Evolutionary conservation across 2,888 invertebrate species (phyloP).

Genomic region (Leucozona laternaria): DNA sequence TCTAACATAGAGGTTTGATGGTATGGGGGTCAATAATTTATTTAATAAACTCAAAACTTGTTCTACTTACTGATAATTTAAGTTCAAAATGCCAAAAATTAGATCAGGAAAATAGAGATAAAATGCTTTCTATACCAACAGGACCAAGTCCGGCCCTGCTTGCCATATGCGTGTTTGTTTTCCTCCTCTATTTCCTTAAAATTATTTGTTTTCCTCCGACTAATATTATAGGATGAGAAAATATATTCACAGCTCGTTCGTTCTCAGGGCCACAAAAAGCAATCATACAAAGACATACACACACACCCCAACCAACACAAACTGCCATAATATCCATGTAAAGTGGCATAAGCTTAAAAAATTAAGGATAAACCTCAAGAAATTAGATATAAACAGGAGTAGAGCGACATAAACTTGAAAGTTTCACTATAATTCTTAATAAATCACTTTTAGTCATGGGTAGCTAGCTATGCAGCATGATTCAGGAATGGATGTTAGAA

Average conservation of each 20-base stretch:
- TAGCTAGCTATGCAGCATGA: background rate
- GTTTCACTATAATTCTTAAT: slow-evolving; percentile 73
- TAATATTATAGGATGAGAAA: slow-evolving; percentile 19
- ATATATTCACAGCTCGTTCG: slow-evolving; percentile 38
- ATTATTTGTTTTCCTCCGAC: slow-evolving; percentile 56
- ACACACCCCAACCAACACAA: background rate
- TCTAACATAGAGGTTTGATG: too few relatives aligned
- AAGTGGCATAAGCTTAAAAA: slow-evolving; percentile 56
- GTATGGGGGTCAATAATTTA: too few relatives aligned
- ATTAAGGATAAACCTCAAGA: slow-evolving; percentile 69
- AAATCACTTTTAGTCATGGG: slow-evolving; percentile 69
- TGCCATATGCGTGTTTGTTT: slow-evolving; percentile 24
- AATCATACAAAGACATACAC: slow-evolving; percentile 1
- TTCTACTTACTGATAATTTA: too few relatives aligned
- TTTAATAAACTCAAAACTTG: too few relatives aligned
- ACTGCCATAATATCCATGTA: slow-evolving; percentile 9
- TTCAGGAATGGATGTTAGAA: background rate
- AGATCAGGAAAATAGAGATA: background rate
- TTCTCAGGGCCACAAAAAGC: slow-evolving; percentile 21
- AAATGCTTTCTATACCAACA: background rate
- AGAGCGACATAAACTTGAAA: slow-evolving; percentile 64
- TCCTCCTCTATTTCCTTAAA: slow-evolving; percentile 49
- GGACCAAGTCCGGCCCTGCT: background rate
- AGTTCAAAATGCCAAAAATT: background rate
- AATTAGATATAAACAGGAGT: slow-evolving; percentile 70